Percentiles rank a stretch among this genome's conserved stretches.
phyloP scores from a whole-genome alignment of 2,797 vertebrate genomes.

The Siniperca undulata region DNA sequence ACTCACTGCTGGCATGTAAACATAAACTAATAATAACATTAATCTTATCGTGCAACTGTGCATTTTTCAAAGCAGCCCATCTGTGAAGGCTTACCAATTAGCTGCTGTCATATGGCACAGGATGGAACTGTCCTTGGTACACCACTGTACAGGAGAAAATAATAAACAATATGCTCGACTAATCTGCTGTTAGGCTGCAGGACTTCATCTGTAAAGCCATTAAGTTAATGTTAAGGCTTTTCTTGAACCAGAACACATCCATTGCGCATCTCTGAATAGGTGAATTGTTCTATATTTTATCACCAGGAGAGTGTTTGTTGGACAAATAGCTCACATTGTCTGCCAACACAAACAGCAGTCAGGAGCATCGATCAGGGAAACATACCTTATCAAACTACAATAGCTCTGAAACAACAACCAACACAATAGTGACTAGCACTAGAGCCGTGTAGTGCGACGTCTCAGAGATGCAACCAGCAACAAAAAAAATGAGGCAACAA shows the following conservation, averaged over 20 bases:
- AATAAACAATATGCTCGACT: constrained; percentile 46
- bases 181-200: constrained; percentile 36
- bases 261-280: constrained; percentile 42
- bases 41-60: constrained; percentile 66
- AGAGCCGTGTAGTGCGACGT: neutral
- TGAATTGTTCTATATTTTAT: constrained; percentile 46
- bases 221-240: constrained; percentile 36
- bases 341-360: constrained; percentile 37
- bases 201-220: constrained; percentile 49
- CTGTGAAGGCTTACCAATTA: constrained; percentile 78
- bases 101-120: constrained; percentile 75
- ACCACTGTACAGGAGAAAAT: constrained; percentile 37
- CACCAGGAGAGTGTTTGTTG: constrained; percentile 15
- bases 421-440: constrained; percentile 15
- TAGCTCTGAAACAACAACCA: constrained; percentile 16
- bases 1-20: constrained; percentile 57
- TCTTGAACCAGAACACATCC: constrained; percentile 30
- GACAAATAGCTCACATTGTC: constrained; percentile 58
- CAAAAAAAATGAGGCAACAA: constrained; percentile 4
- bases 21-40: constrained; percentile 69
- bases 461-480: neutral
- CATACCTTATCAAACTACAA: constrained; percentile 40
- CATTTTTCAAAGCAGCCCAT: constrained; percentile 69
- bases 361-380: constrained; percentile 49
- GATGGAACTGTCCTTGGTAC: constrained; percentile 57